Evolutionary conservation across 2,888 invertebrate species (phyloP), one percentile per base, ranked within the genome.

Genomic region (Cheilosia urbana): DNA sequence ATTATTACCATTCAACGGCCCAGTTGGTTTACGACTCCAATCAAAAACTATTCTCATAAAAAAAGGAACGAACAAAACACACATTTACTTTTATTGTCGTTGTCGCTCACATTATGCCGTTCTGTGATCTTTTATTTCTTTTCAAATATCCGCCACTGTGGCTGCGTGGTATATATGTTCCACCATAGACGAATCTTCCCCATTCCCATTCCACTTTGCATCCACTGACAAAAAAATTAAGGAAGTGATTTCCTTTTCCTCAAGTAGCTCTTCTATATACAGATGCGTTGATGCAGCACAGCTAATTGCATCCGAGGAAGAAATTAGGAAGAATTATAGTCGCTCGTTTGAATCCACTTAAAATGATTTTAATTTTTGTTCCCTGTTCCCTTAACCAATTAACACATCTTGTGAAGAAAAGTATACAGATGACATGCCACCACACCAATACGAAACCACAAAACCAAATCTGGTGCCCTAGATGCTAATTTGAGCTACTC

Each of bases 271-370:
- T 13, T 34, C 6, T 30, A 9, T 34, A 15, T 24, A 47, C 76
- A 72, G 66, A 73, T 73, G 78, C 68, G 47, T 58, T 66, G 68
- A 72, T 68, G 72, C 85, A 77, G 55, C 81, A 37, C 37, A 68
- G 63, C 76, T 85, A 81, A 81, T 85, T 85, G 85, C 62, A 81
- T 85, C 81, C 76, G 81, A 68, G 68, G 76, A 80, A 66, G 72
- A 65, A 85, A 81, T 85, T 81, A 81, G 81, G 77, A 85, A 85
- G 81, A 81, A 85, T 85, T 85, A 85, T 85, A 72, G 81, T 47
- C 62, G 72, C 76, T 85, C 80, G 80, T 85, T 85, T 76, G 71
- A 80, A 80, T 76, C 85, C 85, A 85, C 85, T 85, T 85, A 81
- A 85, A 81, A 85, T 85, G 51, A 85, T 85, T 85, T 85, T 76